Percentiles rank a stretch among this genome's conserved stretches.
phyloP scores from a whole-genome alignment of 2,888 invertebrate species.

The Protonemura montana region DNA sequence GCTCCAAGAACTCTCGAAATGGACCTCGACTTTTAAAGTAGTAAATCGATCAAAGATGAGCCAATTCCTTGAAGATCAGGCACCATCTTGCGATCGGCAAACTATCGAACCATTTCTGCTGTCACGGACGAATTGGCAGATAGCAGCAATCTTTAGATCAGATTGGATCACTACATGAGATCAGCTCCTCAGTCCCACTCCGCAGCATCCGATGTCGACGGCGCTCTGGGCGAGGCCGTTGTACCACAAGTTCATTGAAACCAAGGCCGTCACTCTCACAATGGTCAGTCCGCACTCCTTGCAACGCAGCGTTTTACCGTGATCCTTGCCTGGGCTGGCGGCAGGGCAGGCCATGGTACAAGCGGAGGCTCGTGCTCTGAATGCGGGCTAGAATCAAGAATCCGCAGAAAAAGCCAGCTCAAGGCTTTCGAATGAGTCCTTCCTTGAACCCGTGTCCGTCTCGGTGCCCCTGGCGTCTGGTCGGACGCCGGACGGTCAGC shows the following conservation, averaged over 20 bases:
- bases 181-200: not conserved
- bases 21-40: not conserved
- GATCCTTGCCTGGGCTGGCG: not conserved
- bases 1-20: not conserved
- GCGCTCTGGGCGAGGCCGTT: not conserved
- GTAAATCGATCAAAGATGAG: not conserved
- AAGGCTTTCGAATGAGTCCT: not conserved
- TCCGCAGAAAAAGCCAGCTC: not conserved
- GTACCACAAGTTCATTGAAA: slow-evolving; percentile 12
- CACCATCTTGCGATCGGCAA: not conserved
- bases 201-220: not conserved
- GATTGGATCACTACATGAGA: not conserved
- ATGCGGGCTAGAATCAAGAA: not conserved
- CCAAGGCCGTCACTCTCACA: not conserved
- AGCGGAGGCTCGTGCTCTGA: not conserved
- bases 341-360: not conserved
- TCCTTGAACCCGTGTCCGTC: not conserved
- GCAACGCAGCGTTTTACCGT: too few species aligned
- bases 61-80: not conserved
- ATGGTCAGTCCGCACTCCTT: not conserved
- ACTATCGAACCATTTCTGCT: not conserved
- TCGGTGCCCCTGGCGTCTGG: not conserved
- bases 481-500: too few species aligned
- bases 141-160: not conserved
- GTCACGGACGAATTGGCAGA: not conserved